Conservation (phyloP, 2,888 invertebrate species). For the Drosophila percnosoma region DNA sequence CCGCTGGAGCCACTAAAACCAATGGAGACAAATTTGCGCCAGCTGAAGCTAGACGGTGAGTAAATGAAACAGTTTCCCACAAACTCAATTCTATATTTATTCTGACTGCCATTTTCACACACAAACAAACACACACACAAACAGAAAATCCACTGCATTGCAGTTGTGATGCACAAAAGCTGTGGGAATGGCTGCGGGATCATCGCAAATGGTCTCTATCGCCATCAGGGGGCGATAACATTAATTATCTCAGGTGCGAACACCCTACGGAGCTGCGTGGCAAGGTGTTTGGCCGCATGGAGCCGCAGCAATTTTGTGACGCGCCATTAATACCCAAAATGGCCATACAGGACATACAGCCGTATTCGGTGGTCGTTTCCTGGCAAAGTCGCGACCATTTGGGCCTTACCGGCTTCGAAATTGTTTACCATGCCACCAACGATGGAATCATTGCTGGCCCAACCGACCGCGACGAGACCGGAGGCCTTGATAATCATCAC, state of each 20-base stretch:
- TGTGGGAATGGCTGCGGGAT: slow-evolving; percentile 96
- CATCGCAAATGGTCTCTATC: slow-evolving; percentile 89
- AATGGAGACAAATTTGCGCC: slow-evolving; percentile 93
- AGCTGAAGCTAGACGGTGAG: slow-evolving; percentile 92
- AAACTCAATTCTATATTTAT: slow-evolving; percentile 10
- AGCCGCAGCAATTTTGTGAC: slow-evolving; percentile 93
- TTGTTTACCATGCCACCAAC: slow-evolving; percentile 91
- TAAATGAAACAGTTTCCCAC: slow-evolving; percentile 4
- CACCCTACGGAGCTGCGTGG: slow-evolving; percentile 93
- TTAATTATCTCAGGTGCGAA: slow-evolving; percentile 90
- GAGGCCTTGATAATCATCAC: slow-evolving; percentile 31
- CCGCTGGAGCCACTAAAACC: slow-evolving; percentile 91
- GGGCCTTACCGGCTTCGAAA: slow-evolving; percentile 93
- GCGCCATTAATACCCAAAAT: slow-evolving; percentile 92
- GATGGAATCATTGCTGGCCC: slow-evolving; percentile 83
- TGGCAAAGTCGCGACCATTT: slow-evolving; percentile 96
- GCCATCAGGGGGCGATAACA: slow-evolving; percentile 75
- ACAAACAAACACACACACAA: not conserved
- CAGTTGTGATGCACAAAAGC: slow-evolving; percentile 94
- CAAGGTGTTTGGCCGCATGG: slow-evolving; percentile 90
- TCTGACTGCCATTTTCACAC: slow-evolving; percentile 6
- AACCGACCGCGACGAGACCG: slow-evolving; percentile 41
- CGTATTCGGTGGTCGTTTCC: slow-evolving; percentile 93
- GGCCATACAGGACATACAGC: slow-evolving; percentile 94
- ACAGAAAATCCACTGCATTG: slow-evolving; percentile 95